A percentile compares a stretch with the other conserved stretches of the same genome.
phyloP scores from a whole-genome alignment of 2,888 invertebrate genomes.

The Coleophora flavipennella region DNA sequence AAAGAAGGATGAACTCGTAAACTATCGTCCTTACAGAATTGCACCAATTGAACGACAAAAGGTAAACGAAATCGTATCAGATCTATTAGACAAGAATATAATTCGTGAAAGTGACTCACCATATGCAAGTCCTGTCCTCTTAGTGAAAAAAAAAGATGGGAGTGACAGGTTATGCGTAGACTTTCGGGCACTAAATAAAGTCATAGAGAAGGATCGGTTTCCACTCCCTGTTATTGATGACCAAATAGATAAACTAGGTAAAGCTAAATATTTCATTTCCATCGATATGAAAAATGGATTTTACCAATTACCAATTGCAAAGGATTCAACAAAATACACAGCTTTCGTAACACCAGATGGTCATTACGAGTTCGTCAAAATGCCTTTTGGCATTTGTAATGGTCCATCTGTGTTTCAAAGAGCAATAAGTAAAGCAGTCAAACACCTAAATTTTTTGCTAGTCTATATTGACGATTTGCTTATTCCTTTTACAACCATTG shows the following conservation, averaged over 20 bases:
- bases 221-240: constrained; percentile 18
- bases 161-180: constrained; percentile 16
- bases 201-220: constrained; percentile 14
- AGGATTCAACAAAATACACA: constrained; percentile 12
- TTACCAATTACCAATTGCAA: constrained; percentile 10
- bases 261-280: constrained; percentile 12
- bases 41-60: constrained; percentile 15
- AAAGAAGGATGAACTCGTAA: constrained; percentile 10
- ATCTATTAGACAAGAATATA: constrained; percentile 12
- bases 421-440: constrained; percentile 13
- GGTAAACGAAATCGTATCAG: constrained; percentile 12
- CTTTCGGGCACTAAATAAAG: constrained; percentile 15
- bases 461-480: constrained; percentile 16
- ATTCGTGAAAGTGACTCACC: constrained; percentile 15
- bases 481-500: constrained; percentile 11
- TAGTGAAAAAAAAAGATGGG: constrained; percentile 17
- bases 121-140: constrained; percentile 16
- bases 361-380: constrained; percentile 15
- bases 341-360: constrained; percentile 14
- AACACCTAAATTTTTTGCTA: constrained; percentile 12
- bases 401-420: constrained; percentile 16
- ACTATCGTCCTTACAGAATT: constrained; percentile 17
- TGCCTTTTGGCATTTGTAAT: constrained; percentile 19
- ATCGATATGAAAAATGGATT: constrained; percentile 16
- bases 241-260: constrained; percentile 15